Base-by-base conservation (phyloP, 1,140 invertebrate genomes). In the Zaprionus tsacasi region DNA sequence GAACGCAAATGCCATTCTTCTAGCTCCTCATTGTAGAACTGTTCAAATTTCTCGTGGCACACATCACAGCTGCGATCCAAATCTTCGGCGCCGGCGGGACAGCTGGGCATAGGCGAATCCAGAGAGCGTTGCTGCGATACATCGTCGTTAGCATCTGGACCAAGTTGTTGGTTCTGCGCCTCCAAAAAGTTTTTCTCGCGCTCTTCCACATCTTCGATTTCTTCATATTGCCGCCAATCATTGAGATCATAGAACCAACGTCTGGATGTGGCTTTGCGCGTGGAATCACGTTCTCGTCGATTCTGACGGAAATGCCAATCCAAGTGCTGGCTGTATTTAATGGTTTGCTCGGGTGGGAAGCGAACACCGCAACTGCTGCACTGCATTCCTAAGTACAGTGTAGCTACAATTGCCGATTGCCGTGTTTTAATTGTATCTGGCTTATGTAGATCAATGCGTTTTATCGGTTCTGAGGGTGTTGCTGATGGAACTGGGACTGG, bases 231-330 rank as follows among this genome's bases (percentile, higher is more conserved):
- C 81, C 97, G 95, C 98, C 98, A 99, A 92, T 99, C 98, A 69
- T 95, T 95, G 43, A 97, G 94, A 81, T 97, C 96, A 89, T 98
- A 99, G 92, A 97, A 98, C 97, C 97, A 98, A 66, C 96, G 95
- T 6, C 98, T 93, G 13, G 96, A 96, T 76, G 96, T 96, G 0
- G 97, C 96, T 56, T 97, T 96, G 25, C 96, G 94, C 0, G 96
- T 95, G 1, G 96, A 96, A 81, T 98, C 97, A 68, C 97, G 95
- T 81, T 98, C 97, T 50, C 96, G 94, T 10, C 97, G 93, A 93
- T 99, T 99, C 92, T 98, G 97, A 10, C 98, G 93, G 93, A 99
- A 99, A 93, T 99, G 98, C 98, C 98, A 99, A 93, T 99, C 98
- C 33, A 99, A 94, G 93, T 99, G 98, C 91, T 98, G 96, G 73